Conservation (phyloP, 1,140 invertebrate species). For the Samia ricini region DNA sequence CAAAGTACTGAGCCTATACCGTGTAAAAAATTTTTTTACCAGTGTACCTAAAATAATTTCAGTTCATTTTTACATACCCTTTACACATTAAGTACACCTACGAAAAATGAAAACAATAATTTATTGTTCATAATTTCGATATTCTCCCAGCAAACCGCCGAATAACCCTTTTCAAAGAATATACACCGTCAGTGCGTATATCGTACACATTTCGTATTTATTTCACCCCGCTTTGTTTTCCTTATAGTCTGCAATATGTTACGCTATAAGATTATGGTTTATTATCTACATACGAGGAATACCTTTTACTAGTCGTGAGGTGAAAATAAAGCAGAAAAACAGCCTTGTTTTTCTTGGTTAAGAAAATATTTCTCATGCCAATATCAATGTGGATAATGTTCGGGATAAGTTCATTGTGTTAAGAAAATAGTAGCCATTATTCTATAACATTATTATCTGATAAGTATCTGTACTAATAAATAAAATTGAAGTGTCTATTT, state of each 20-base stretch:
- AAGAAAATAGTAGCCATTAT: background rate
- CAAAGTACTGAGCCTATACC: too few relatives aligned
- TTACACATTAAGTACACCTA: too few relatives aligned
- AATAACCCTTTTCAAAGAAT: slow-evolving; percentile 4
- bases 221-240: slow-evolving; percentile 13
- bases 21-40: too few relatives aligned
- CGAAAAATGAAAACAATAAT: too few relatives aligned
- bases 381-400: background rate
- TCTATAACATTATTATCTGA: background rate
- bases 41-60: too few relatives aligned
- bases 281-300: slow-evolving; percentile 13
- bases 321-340: slow-evolving; percentile 8
- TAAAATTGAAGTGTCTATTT: too few relatives aligned
- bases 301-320: slow-evolving; percentile 5
- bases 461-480: too few relatives aligned
- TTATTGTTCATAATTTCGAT: background rate
- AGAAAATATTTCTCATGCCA: slow-evolving; percentile 2
- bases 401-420: background rate
- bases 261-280: slow-evolving; percentile 24
- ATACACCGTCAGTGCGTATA: background rate
- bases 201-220: slow-evolving; percentile 2
- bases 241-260: slow-evolving; percentile 23
- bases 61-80: too few relatives aligned
- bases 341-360: background rate
- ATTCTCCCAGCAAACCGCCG: too few relatives aligned